Base-by-base conservation (phyloP, 2,113 vertebrate genomes). In the Columbina picui region DNA sequence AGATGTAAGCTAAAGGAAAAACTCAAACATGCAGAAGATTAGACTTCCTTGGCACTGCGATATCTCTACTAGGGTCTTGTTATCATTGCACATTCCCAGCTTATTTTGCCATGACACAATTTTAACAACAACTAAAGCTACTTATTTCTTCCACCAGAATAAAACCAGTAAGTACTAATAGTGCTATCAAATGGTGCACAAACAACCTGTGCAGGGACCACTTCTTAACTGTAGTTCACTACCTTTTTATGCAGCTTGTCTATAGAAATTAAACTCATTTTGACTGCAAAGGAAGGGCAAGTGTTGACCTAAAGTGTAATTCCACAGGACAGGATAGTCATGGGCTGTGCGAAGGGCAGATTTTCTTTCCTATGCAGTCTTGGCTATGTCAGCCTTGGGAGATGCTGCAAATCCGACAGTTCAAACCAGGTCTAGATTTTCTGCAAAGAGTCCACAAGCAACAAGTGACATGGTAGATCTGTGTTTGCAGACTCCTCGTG, bases 21-120 rank as follows among this genome's bases (percentile, higher is more conserved):
- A 49, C 22, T 56, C 23, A 13, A 43, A 30, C 8, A 47, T 0
- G 0, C 9, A 73, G 29, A 14, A 83, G 27, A 21, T 47, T 5
- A 65, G 10, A 32, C 2, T 56, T 22, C 3, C 36, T 12, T 27
- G 12, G 4, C 15, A 29, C 13, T 22, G 8, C 49, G 60, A 65
- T 10, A 49, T 55, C 12, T 43, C 10, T 47, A 0, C 34, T 12
- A 8, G 14, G 10, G 14, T 55, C 75, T 71, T 75, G 36, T 52
- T 12, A 29, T 17, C 38, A 23, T 4, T 82, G 49, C 14, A 63
- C 7, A 14, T 27, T 70, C 55, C 34, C 34, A 84, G 7, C 10
- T 50, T 45, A n/a, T 60, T 73, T 83, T 41, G 77, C 41, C 43
- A 64, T 7, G 27, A 6, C 6, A 11, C 32, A 26, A 64, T 45